Conservation (phyloP, 2,888 invertebrate genomes). For the Cremastinae sp. region DNA sequence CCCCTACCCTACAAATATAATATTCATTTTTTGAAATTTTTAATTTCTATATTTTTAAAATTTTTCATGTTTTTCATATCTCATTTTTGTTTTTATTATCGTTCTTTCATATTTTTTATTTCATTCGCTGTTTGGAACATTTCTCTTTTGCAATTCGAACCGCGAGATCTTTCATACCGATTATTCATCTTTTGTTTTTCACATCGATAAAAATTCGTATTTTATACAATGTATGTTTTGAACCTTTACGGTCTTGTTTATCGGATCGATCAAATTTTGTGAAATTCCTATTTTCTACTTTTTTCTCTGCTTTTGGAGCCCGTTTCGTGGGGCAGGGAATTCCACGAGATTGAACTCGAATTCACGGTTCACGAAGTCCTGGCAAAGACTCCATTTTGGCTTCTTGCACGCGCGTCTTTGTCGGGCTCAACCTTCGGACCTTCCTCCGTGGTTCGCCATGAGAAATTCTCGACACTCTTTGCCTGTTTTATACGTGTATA, state of each 20-base stretch:
- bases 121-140: constrained; percentile 7
- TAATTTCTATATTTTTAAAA: too few species aligned
- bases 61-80: constrained; percentile 47
- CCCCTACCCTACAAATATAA: too few species aligned
- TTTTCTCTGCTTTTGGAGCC: too few species aligned
- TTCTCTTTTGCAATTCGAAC: neutral
- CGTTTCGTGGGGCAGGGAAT: constrained; percentile 64
- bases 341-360: constrained; percentile 74
- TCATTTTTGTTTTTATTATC: constrained; percentile 8
- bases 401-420: constrained; percentile 38
- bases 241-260: too few species aligned
- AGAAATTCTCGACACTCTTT: too few species aligned
- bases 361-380: constrained; percentile 48
- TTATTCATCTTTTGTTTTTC: constrained; percentile 24
- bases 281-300: too few species aligned
- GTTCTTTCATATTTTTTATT: constrained; percentile 22
- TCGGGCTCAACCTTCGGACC: constrained; percentile 44
- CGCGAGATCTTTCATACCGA: constrained; percentile 73
- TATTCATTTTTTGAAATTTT: too few species aligned
- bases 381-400: constrained; percentile 39
- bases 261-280: too few species aligned
- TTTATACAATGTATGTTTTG: too few species aligned
- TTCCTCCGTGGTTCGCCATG: too few species aligned
- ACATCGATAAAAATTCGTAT: too few species aligned
- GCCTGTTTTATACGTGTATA: too few species aligned